A percentile compares a stretch with the other conserved stretches of the same genome.
Conservation (phyloP, 1,140 invertebrate genomes). For the Nasonia vitripennis region DNA sequence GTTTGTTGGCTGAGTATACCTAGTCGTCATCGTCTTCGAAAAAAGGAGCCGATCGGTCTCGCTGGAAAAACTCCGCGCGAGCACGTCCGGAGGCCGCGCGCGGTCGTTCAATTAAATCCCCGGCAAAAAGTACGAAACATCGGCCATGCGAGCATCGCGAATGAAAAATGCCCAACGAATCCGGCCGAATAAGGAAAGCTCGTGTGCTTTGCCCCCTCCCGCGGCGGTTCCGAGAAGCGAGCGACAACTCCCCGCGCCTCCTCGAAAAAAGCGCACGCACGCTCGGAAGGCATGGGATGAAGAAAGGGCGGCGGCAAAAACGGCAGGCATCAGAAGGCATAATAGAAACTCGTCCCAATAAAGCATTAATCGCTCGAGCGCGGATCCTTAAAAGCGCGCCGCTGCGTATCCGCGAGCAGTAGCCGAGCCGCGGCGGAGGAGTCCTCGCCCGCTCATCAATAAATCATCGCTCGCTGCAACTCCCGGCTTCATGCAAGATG, state of each 20-base stretch:
- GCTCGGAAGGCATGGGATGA: not conserved
- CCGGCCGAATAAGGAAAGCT: conserved; percentile 38
- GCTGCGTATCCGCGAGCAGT: not conserved
- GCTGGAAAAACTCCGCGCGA: not conserved
- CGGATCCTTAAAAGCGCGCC: conserved; percentile 31
- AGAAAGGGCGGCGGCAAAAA: conserved; percentile 10
- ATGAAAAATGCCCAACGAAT: conserved; percentile 36
- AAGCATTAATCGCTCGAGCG: conserved; percentile 39
- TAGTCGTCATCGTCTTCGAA: no score
- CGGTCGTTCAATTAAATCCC: conserved; percentile 43
- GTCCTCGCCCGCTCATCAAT: conserved; percentile 42
- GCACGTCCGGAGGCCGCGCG: not conserved
- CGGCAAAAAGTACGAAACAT: conserved; percentile 33
- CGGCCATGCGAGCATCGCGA: not conserved
- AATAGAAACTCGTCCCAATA: conserved; percentile 42
- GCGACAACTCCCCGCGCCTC: not conserved
- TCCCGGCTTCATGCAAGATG: conserved; percentile 45
- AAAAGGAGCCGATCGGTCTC: not conserved
- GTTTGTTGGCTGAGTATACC: no score
- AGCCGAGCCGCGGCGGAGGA: not conserved
- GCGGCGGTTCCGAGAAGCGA: not conserved
- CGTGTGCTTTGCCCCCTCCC: not conserved
- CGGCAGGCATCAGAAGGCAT: not conserved
- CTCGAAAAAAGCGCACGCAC: not conserved
- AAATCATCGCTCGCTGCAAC: conserved; percentile 40